phyloP scores from a whole-genome alignment of 2,888 invertebrate genomes.

The Drosophila buzzatii region DNA sequence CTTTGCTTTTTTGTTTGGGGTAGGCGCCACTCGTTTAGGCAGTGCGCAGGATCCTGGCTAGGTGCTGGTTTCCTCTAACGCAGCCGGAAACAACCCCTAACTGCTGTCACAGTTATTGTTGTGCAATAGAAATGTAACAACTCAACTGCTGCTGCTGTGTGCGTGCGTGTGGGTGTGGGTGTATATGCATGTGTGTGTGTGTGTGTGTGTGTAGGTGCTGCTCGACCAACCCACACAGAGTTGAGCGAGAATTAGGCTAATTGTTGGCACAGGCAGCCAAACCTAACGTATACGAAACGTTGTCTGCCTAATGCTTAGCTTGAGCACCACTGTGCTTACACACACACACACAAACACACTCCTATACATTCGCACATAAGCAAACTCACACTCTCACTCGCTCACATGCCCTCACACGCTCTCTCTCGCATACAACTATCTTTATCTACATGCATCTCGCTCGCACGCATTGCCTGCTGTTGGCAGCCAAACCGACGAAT shows the following conservation, averaged over 20 bases:
- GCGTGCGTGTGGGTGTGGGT: slow-evolving; percentile 22
- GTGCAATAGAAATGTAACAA: slow-evolving; percentile 62
- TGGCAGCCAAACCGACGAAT: slow-evolving; percentile 74
- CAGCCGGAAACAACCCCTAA: slow-evolving; percentile 75
- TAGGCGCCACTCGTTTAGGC: slow-evolving; percentile 72
- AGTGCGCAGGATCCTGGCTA: slow-evolving; percentile 75
- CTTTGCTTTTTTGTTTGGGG: slow-evolving; percentile 65
- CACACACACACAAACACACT: not conserved
- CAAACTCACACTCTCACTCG: slow-evolving; percentile 20
- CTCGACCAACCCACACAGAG: slow-evolving; percentile 70
- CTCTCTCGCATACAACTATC: slow-evolving; percentile 21
- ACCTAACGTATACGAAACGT: slow-evolving; percentile 48
- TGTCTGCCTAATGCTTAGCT: slow-evolving; percentile 33
- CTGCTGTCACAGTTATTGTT: slow-evolving; percentile 49
- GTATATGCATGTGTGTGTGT: slow-evolving; percentile 19
- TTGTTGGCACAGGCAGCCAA: slow-evolving; percentile 46
- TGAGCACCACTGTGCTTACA: slow-evolving; percentile 23
- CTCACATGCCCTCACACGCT: slow-evolving; percentile 4
- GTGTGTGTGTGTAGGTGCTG: slow-evolving; percentile 63
- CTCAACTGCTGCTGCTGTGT: not conserved
- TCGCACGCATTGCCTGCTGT: slow-evolving; percentile 46
- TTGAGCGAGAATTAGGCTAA: slow-evolving; percentile 68
- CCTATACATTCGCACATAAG: slow-evolving; percentile 1
- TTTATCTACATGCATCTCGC: slow-evolving; percentile 62
- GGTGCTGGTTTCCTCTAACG: slow-evolving; percentile 57